These are phyloP conservation scores for Bellardia pandia DNA, from an alignment of 2,888 invertebrate species.

Conservation along the genomic window DNA sequence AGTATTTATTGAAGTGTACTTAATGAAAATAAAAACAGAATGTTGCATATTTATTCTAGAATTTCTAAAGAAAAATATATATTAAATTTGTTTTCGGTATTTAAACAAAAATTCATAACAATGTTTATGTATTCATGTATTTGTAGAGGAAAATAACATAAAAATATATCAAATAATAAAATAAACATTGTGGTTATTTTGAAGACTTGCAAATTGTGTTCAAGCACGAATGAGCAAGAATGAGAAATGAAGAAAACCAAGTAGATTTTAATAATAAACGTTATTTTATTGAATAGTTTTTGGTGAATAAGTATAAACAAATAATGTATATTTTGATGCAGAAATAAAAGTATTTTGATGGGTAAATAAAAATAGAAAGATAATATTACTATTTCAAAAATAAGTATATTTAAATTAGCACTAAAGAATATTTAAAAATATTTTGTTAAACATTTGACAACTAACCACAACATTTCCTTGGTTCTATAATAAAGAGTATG, in stretches of 20 bases:
- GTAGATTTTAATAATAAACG: too few species aligned
- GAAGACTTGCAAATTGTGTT: neutral
- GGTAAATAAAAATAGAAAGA: neutral
- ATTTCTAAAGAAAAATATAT: neutral
- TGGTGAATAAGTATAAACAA: too few species aligned
- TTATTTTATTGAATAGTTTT: too few species aligned
- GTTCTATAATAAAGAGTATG: neutral
- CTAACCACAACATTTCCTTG: too few species aligned
- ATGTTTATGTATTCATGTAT: neutral
- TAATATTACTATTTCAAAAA: neutral
- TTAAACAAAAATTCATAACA: slow-evolving; percentile 20
- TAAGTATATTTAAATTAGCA: too few species aligned
- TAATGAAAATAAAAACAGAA: slow-evolving; percentile 1
- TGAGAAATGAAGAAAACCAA: neutral
- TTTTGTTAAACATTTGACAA: too few species aligned
- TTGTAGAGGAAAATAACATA: neutral
- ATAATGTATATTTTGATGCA: too few species aligned
- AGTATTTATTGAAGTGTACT: slow-evolving; percentile 9
- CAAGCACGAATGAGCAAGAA: neutral
- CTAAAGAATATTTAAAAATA: too few species aligned
- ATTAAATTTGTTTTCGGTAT: neutral
- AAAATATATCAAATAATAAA: neutral
- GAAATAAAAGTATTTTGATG: too few species aligned
- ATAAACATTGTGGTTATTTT: slow-evolving; percentile 7
- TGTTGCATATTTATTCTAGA: slow-evolving; percentile 13